Percentiles rank a stretch among this genome's conserved stretches.
Evolutionary conservation across 1,140 invertebrate species (phyloP).

Genomic region (Melanaphis sacchari): DNA sequence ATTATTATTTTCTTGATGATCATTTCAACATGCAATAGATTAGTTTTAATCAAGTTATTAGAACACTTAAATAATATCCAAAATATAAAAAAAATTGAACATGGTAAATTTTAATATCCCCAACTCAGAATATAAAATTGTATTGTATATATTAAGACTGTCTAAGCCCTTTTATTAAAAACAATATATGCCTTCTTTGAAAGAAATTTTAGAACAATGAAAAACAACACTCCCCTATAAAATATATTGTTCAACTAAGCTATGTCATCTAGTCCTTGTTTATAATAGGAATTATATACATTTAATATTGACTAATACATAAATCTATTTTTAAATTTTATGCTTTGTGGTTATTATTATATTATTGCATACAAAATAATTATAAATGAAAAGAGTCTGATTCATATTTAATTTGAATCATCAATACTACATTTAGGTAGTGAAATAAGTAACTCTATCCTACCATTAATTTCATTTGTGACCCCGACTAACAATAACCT

Average conservation of each 20-base stretch:
- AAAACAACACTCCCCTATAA: not conserved
- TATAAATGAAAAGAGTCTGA: not conserved
- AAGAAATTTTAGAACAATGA: not conserved
- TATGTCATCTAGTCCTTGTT: not conserved
- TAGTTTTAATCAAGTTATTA: not conserved
- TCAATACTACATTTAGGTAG: not conserved
- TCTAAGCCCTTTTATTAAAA: not conserved
- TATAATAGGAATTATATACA: not conserved
- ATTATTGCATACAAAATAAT: not conserved
- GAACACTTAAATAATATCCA: not conserved
- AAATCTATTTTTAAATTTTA: not conserved
- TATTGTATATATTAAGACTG: too few species aligned
- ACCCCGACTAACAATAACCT: not conserved
- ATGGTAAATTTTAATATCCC: not conserved
- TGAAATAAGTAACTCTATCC: not conserved
- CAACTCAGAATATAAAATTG: not conserved
- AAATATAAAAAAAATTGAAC: not conserved
- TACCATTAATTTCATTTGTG: not conserved
- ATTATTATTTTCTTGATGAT: not conserved
- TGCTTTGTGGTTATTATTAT: not conserved
- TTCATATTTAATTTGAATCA: constrained; percentile 1
- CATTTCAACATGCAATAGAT: not conserved
- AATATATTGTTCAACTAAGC: not conserved
- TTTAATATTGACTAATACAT: not conserved
- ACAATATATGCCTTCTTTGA: not conserved